Evolutionary conservation across 2,888 invertebrate species (phyloP).

Genomic region (Kuschelorhynchus macadamiae): DNA sequence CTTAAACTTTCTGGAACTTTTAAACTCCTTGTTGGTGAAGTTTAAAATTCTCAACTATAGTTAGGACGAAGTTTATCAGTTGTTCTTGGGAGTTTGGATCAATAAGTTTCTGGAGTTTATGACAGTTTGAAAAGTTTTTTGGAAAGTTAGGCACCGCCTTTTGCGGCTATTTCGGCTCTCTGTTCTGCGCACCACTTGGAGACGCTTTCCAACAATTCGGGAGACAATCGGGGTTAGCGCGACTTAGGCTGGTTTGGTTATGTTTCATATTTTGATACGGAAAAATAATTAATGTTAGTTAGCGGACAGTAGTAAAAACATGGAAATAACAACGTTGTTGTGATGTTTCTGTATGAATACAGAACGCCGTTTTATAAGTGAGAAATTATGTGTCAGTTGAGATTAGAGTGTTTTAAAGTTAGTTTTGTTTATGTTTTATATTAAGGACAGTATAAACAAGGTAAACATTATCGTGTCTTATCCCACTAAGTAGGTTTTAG

Average conservation of each 20-base stretch:
- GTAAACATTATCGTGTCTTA: too few species aligned
- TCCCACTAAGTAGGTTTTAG: too few species aligned
- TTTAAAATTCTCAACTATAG: slow-evolving; percentile 50
- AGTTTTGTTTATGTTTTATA: slow-evolving; percentile 1
- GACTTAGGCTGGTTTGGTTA: slow-evolving; percentile 47
- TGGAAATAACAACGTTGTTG: neutral
- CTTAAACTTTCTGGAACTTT: slow-evolving; percentile 51
- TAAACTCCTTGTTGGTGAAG: slow-evolving; percentile 49
- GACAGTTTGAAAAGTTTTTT: slow-evolving; percentile 68
- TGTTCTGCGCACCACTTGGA: slow-evolving; percentile 62
- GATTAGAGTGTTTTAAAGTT: slow-evolving; percentile 3
- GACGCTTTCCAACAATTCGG: slow-evolving; percentile 51
- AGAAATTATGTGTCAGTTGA: slow-evolving; percentile 12
- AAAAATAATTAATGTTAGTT: slow-evolving; percentile 15
- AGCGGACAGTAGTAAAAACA: slow-evolving; percentile 3
- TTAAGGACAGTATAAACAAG: neutral
- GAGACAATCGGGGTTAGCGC: slow-evolving; percentile 54
- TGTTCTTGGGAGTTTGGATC: slow-evolving; percentile 54
- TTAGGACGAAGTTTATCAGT: slow-evolving; percentile 53
- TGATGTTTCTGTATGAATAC: neutral
- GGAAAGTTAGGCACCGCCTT: slow-evolving; percentile 63
- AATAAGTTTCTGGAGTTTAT: slow-evolving; percentile 63
- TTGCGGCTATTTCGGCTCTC: slow-evolving; percentile 60
- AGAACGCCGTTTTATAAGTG: neutral
- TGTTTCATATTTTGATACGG: slow-evolving; percentile 38